These are phyloP conservation scores for Apamea epomidion DNA, from an alignment of 2,888 invertebrate species.

Conservation along the genomic window DNA sequence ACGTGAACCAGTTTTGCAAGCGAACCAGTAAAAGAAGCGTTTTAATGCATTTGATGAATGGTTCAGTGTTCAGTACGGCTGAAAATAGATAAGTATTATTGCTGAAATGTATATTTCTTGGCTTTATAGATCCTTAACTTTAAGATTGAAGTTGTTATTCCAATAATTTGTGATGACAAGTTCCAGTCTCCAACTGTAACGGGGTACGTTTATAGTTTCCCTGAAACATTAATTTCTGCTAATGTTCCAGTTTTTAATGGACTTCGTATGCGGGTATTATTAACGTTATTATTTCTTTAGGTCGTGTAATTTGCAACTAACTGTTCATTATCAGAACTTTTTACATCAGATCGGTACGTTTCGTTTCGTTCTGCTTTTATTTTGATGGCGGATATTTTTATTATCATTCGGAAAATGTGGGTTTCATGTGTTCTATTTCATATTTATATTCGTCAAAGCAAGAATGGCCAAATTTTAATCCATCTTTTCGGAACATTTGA, in stretches of 20 bases:
- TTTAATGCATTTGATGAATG: conserved; percentile 63
- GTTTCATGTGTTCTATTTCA: conserved; percentile 10
- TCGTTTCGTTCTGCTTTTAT: background rate
- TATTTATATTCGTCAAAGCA: background rate
- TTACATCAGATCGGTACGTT: conserved; percentile 6
- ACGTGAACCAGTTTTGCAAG: conserved; percentile 70
- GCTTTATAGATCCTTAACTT: conserved; percentile 8
- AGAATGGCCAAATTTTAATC: background rate
- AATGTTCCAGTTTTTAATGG: background rate
- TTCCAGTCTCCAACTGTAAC: background rate
- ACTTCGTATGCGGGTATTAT: conserved; percentile 6
- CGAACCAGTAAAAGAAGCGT: conserved; percentile 60
- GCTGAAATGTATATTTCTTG: conserved; percentile 11
- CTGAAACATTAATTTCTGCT: conserved; percentile 8
- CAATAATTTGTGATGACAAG: background rate
- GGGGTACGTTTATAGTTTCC: background rate
- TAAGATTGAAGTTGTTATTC: conserved; percentile 1
- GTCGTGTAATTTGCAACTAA: conserved; percentile 1
- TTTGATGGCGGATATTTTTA: background rate
- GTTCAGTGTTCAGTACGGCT: conserved; percentile 30
- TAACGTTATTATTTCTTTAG: conserved; percentile 2
- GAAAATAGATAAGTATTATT: conserved; percentile 49
- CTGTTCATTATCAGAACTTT: background rate
- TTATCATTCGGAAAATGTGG: background rate
- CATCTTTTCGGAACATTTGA: conserved; percentile 12